phyloP scores from a whole-genome alignment of 2,113 vertebrate species.

The Rousettus leschenaultii region DNA sequence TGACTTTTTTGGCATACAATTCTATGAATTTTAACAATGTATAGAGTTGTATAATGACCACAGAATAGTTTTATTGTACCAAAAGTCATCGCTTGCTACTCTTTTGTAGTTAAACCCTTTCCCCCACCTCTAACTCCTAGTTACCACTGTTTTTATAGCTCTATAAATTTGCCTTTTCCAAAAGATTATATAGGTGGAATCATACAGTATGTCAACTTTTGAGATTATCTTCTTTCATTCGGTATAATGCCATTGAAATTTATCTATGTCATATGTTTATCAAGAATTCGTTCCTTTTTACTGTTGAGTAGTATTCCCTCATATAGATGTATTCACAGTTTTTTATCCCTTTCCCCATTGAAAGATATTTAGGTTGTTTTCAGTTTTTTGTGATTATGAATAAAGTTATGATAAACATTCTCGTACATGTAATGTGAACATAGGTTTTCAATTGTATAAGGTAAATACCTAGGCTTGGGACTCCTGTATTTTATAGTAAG shows the following conservation, averaged over 20 bases:
- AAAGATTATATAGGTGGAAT: background rate
- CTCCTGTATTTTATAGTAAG: background rate
- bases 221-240: background rate
- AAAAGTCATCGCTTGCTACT: background rate
- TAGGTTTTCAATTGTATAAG: background rate
- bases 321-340: background rate
- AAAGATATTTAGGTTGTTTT: background rate
- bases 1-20: background rate
- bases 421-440: background rate
- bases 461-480: background rate
- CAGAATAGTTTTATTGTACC: background rate
- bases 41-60: background rate
- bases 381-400: background rate
- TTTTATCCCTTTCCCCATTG: background rate
- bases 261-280: background rate
- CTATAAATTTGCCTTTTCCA: background rate
- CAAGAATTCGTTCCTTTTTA: background rate
- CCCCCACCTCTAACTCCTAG: accelerated
- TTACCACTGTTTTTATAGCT: background rate
- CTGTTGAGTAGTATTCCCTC: background rate
- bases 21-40: background rate
- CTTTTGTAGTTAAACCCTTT: background rate
- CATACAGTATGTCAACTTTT: background rate
- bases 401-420: background rate
- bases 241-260: background rate